These are phyloP conservation scores for Philopedon plagiatum DNA, from an alignment of 2,888 invertebrate genomes.

Conservation along the genomic window DNA sequence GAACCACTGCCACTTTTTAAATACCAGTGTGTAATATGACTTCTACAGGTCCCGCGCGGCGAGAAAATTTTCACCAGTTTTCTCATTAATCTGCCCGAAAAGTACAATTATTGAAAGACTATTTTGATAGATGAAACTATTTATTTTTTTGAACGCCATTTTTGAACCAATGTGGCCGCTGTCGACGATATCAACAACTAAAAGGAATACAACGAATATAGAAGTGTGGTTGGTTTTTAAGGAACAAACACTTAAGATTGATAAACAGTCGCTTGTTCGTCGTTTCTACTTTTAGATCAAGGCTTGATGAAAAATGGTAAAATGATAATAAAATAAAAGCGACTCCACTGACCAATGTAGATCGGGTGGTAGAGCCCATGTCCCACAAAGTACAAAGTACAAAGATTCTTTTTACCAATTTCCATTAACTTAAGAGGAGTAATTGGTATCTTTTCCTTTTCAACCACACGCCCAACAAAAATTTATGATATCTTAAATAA, in stretches of 20 bases:
- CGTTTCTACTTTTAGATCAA: not conserved
- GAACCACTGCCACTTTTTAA: slow-evolving; percentile 61
- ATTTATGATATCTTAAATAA: no score
- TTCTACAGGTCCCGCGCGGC: not conserved
- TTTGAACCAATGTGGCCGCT: not conserved
- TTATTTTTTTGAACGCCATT: slow-evolving; percentile 14
- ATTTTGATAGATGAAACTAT: slow-evolving; percentile 27
- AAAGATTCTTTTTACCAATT: no score
- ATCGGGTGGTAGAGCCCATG: no score
- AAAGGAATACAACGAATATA: not conserved
- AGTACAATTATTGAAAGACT: slow-evolving; percentile 38
- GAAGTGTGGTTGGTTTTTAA: slow-evolving; percentile 14
- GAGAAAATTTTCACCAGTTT: not conserved
- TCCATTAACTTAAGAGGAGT: no score
- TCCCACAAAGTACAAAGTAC: no score
- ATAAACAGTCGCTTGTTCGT: not conserved
- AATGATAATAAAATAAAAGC: no score
- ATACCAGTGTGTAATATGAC: not conserved
- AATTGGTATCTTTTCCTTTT: no score
- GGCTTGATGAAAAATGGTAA: not conserved
- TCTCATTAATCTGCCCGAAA: slow-evolving; percentile 25
- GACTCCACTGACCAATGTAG: no score
- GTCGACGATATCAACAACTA: not conserved
- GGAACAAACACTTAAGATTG: not conserved
- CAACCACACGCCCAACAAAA: no score